These are phyloP conservation scores for Erannis defoliaria DNA, from an alignment of 2,888 invertebrate species.

Conservation along the genomic window DNA sequence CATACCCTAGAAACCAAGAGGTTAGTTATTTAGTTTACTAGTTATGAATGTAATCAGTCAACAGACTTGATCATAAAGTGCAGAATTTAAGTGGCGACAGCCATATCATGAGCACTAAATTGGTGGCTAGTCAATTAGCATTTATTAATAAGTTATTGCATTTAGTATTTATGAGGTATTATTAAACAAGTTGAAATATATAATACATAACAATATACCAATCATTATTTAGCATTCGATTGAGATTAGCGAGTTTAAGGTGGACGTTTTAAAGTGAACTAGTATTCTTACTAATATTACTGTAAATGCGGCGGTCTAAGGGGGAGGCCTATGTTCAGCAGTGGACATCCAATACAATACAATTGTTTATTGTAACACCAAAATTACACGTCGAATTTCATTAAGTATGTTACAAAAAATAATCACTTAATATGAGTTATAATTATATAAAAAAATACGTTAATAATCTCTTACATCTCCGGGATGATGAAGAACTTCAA, in stretches of 20 bases:
- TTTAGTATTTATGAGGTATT: constrained; percentile 21
- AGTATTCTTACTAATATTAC: not conserved
- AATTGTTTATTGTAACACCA: too few species aligned
- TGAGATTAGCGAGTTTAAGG: constrained; percentile 7
- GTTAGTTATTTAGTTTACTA: not conserved
- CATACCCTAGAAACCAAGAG: too few species aligned
- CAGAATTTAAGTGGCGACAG: constrained; percentile 9
- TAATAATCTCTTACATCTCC: too few species aligned
- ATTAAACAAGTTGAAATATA: constrained; percentile 19
- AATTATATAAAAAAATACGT: too few species aligned
- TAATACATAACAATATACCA: constrained; percentile 15
- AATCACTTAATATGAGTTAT: too few species aligned
- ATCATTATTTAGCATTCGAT: constrained; percentile 18
- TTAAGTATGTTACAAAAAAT: too few species aligned
- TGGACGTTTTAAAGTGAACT: constrained; percentile 3
- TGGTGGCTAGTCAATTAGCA: constrained; percentile 26
- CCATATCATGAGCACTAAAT: constrained; percentile 24
- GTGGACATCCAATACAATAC: too few species aligned
- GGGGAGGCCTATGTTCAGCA: not conserved
- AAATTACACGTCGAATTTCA: too few species aligned
- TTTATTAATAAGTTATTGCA: constrained; percentile 28
- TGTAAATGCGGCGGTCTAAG: not conserved
- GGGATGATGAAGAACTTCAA: too few species aligned
- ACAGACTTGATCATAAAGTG: not conserved
- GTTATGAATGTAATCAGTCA: not conserved